These are phyloP conservation scores for Hybos culiciformis DNA, from an alignment of 2,888 invertebrate species.

Conservation along the genomic window DNA sequence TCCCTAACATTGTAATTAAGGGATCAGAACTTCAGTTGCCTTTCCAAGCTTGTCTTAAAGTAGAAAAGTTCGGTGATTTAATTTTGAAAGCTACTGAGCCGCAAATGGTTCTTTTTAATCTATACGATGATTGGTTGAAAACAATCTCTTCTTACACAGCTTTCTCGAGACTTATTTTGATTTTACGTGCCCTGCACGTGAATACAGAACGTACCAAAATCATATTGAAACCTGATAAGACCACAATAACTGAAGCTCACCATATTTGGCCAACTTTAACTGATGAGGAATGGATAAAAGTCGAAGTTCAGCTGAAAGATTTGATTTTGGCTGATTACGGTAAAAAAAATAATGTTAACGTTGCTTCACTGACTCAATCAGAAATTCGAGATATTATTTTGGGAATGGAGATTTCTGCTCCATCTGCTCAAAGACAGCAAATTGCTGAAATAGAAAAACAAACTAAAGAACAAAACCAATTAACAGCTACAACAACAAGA, in stretches of 20 bases:
- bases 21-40: slow-evolving; percentile 97
- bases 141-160: slow-evolving; percentile 99
- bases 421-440: slow-evolving; percentile 96
- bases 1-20: slow-evolving; percentile 99
- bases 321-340: slow-evolving; percentile 98
- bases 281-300: slow-evolving; percentile 99
- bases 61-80: slow-evolving; percentile 98
- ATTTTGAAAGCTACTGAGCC: slow-evolving; percentile 98
- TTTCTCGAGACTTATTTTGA: slow-evolving; percentile 92
- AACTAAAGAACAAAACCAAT: slow-evolving; percentile 95
- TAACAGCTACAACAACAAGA: slow-evolving; percentile 95
- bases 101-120: slow-evolving; percentile 98
- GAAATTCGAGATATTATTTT: slow-evolving; percentile 98
- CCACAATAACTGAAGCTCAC: slow-evolving; percentile 96
- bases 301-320: slow-evolving; percentile 96
- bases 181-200: slow-evolving; percentile 91
- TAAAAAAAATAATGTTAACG: slow-evolving; percentile 99
- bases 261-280: slow-evolving; percentile 98
- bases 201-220: slow-evolving; percentile 99
- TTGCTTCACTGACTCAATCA: slow-evolving; percentile 95
- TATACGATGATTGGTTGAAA: slow-evolving; percentile 99
- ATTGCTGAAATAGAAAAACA: slow-evolving; percentile 99
- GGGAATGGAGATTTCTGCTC: slow-evolving; percentile 99
- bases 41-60: slow-evolving; percentile 97
- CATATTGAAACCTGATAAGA: slow-evolving; percentile 96